Evolutionary conservation across 1,140 invertebrate species (phyloP), one percentile per base, ranked within the genome.

Genomic region (Cydia splendana): DNA sequence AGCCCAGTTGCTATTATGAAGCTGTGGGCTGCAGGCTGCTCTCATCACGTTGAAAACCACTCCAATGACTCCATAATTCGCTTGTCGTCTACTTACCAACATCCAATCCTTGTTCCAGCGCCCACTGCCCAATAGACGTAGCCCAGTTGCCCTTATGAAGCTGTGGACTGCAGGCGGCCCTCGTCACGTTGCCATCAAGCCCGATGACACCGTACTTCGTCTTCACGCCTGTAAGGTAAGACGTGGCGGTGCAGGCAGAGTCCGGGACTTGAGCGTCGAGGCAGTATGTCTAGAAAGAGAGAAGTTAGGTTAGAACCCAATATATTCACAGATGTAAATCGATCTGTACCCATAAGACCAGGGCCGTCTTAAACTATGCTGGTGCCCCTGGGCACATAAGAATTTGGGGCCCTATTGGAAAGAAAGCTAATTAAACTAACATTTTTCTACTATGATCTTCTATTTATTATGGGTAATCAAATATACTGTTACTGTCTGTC

Each of bases 201-300:
- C 97, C 97, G 1, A 98, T 93, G 1, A 96, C 96, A n/a, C 95
- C 96, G 65, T 95, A 95, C 84, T 98, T 97, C 1, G 95, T 95
- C 90, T 98, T 98, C 0, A 98, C 95, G 4, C 98, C 98, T 9
- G 95, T 94, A n/a, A 98, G 93, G 82, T 97, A 97, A 0, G 97
- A 97, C 0, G 97, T 98, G 0, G 96, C 96, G 1, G 94, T 94
- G 78, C 94, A 94, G 0, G 97, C 97, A 0, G 96, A 97, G 88
- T 98, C 98, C 0, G 97, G 95, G 0, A 96, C 95, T 94, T 97
- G 97, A 30, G 94, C 94, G 88, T 98, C 96, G 15, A 97, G 94
- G 85, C 96, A 97, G 88, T 98, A 98, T 0, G 97, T 98, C 96
- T 97, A 86, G 15, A 94, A 93, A 45, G 74, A 76, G 20, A 30